Evolutionary conservation across 1,140 invertebrate species (phyloP), one percentile per base, ranked within the genome.

Genomic region (Drosophila azteca): DNA sequence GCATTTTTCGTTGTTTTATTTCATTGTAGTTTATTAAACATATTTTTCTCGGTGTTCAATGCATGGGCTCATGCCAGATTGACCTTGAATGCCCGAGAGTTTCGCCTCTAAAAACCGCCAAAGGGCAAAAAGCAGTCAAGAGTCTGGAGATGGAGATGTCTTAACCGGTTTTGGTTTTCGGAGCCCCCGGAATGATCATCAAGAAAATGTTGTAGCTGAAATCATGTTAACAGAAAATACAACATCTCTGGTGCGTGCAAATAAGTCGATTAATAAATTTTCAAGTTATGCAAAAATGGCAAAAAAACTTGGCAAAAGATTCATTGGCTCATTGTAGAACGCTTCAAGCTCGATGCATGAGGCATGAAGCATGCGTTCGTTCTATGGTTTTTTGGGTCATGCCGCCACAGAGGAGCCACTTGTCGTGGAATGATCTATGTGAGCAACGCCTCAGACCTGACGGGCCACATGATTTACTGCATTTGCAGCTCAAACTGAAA

Each of bases 221-320:
- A 61, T 58, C 83, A 78, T 88, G 82, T 82, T 54, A 88, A 76
- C 83, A 88, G 52, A 22, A 15, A 7, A 8, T 35, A 45, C n/a
- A 35, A 39, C 35, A 39, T 13, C 35, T 31, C 62, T 46, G 77
- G 63, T 88, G 82, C 83, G 83, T 87, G 82, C 82, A 66, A 88
- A 78, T 55, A 88, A 82, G 69, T 78, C 82, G 82, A 85, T 85
- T 85, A 82, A 81, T 84, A 87, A 69, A 55, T 58, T 49, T 60
- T 52, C 17, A 39, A 69, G 80, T 84, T 79, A 71, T 80, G 75
- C 79, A 79, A 83, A 71, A 73, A 39, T 39, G n/a, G 17, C 17
- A 39, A 17, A 3, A 50, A 52, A 53, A 43, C 17, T 72, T 64
- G 55, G 65, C 66, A 57, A 71, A 77, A 80, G 72, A 84, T 85